Base-by-base conservation (phyloP, 2,888 invertebrate genomes). In the Esperia sulphurella region DNA sequence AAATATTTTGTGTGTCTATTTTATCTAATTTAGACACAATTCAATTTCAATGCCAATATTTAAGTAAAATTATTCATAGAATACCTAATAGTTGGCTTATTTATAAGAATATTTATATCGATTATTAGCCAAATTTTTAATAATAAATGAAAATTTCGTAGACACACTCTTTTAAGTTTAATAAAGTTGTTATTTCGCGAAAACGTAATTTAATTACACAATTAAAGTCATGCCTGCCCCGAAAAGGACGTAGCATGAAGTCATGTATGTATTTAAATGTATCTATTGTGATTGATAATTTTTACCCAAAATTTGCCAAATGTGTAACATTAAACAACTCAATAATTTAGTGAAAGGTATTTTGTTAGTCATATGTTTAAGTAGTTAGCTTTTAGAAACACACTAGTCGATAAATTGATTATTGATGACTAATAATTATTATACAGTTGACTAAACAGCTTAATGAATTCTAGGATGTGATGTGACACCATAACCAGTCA, bases 271-370 rank as follows among this genome's bases (percentile, higher is more conserved):
- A 21, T 21, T 21, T 39, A 13, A 38, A 21, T n/a, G 7, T 12
- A 31, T 28, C n/a, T 39, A 61, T 64, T 73, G 68, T 63, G 58
- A 71, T 63, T 69, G 75, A 73, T 83, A 62, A 68, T 82, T 81
- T 52, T 83, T 71, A 67, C 84, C 85, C 85, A 88, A 87, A 85
- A 81, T 79, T 82, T 85, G 87, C 87, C 87, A 88, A 88, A 88
- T 75, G 65, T 60, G 50, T 54, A 65, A 69, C 59, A 63, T 55
- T 60, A 60, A 70, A 66, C 61, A 62, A 75, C 75, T 82, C 74
- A 68, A 79, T 53, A 68, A 59, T 60, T 21, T 79, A 75, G 69
- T 65, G 57, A 61, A 71, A 65, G 51, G 68, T 68, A 69, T 73
- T 72, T 66, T 58, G 55, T 66, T 63, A 75, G 64, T 68, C 55